These are phyloP conservation scores for Clinocottus analis DNA, from an alignment of 2,113 vertebrate genomes.

Conservation along the genomic window DNA sequence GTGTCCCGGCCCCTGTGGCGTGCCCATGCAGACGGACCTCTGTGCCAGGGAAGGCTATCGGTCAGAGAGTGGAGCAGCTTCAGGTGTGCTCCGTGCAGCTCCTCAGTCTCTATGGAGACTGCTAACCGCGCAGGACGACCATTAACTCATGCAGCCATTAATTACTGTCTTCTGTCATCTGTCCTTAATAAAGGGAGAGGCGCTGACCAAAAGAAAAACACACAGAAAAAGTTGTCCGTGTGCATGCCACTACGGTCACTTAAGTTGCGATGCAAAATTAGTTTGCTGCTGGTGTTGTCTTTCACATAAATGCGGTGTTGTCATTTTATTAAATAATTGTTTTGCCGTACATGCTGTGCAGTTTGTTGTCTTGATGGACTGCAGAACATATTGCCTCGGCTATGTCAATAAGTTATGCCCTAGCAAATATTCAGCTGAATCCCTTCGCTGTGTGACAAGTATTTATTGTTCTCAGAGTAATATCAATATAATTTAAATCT, in stretches of 20 bases:
- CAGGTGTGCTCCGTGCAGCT: constrained; percentile 60
- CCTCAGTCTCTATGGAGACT: constrained; percentile 67
- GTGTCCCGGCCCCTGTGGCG: constrained; percentile 65
- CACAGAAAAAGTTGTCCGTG: constrained; percentile 29
- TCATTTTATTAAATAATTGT: constrained; percentile 1
- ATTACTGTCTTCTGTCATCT: constrained; percentile 71
- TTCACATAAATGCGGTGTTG: neutral
- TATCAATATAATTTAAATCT: neutral
- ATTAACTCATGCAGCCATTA: constrained; percentile 71
- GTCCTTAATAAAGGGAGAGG: constrained; percentile 60
- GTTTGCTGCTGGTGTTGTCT: constrained; percentile 8
- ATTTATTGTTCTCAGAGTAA: neutral
- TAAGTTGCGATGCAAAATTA: constrained; percentile 27
- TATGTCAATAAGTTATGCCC: neutral
- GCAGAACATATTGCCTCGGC: neutral
- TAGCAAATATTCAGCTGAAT: neutral
- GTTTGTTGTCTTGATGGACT: neutral
- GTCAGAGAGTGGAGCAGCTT: constrained; percentile 70
- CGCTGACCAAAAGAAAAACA: constrained; percentile 31
- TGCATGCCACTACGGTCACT: constrained; percentile 55
- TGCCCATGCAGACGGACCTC: constrained; percentile 51
- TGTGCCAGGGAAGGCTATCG: constrained; percentile 61
- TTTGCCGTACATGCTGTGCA: neutral
- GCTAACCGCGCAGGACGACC: constrained; percentile 60
- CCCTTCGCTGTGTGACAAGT: neutral